Base-by-base conservation (phyloP, 2,113 vertebrate species). In the Epinephelus cyanopodus region DNA sequence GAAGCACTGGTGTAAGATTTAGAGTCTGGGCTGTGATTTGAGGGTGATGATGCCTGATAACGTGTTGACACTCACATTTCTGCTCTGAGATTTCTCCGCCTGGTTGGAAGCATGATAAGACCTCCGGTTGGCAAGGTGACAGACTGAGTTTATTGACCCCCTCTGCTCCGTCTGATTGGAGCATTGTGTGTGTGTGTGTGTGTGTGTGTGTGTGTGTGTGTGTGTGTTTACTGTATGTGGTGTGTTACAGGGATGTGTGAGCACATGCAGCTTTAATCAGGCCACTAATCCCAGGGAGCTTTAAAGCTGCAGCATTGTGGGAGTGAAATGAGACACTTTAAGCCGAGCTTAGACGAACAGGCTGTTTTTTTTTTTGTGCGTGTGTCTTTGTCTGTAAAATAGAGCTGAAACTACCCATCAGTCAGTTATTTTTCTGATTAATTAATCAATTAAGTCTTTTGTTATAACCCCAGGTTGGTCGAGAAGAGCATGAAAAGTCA, bases 41-140 rank as follows among this genome's bases (percentile, higher is more conserved):
- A 78, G 69, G 70, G 68, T 67, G 89, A 86, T 75, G 84, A 87
- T 66, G 81, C 21, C 50, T 81, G 87, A 87, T 90, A 77, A 90
- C 14, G 81, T 89, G 93, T 92, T 83, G 87, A 89, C 90, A 87
- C 67, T 90, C 88, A 77, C 53, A 56, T 68, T 74, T 90, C 79
- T 77, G 86, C 82, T 80, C 84, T 2, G 3, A 82, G 83, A 73
- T 75, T 78, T 58, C 45, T 39, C 83, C 54, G 72, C 67, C 77
- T 70, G 88, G 73, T 29, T 74, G 66, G 37, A 54, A 19, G 78
- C 18, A 12, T 29, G 84, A 91, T 90, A 79, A 91, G 85, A 73
- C 39, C 71, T 62, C 33, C 37, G 52, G 86, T 85, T 86, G 89
- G 86, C 76, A 79, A 78, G 85, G 90, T 84, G 91, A 88, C 85